Evolutionary conservation across 2,797 vertebrate genomes (phyloP).

Genomic region (Megalops cyprinoides): DNA sequence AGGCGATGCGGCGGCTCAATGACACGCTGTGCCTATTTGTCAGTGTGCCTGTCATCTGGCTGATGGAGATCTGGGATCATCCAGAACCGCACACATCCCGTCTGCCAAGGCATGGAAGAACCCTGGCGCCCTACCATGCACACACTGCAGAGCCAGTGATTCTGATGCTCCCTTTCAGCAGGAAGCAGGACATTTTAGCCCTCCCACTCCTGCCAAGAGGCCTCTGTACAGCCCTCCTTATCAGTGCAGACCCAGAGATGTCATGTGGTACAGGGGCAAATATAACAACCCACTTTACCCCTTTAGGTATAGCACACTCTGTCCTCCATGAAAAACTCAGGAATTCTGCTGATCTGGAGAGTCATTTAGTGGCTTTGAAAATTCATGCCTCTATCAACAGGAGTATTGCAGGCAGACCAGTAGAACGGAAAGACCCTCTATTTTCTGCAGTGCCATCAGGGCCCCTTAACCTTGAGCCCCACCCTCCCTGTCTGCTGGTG

Average conservation of each 20-base stretch:
- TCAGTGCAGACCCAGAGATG: not conserved
- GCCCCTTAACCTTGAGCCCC: not conserved
- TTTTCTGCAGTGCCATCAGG: not conserved
- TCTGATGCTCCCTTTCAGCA: not conserved
- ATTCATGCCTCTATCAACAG: conserved; percentile 8
- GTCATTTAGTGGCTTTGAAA: not conserved
- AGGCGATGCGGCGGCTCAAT: not conserved
- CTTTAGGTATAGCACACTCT: not conserved
- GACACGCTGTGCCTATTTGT: not conserved
- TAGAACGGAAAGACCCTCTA: not conserved
- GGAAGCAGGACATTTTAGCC: not conserved
- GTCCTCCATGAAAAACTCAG: conserved; percentile 10
- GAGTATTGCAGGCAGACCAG: not conserved
- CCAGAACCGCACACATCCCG: not conserved
- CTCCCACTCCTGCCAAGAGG: not conserved
- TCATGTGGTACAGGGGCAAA: too few relatives aligned
- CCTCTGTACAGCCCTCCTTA: not conserved
- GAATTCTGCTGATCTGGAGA: not conserved
- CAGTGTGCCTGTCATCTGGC: not conserved
- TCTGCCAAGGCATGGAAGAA: not conserved
- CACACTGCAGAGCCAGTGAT: not conserved
- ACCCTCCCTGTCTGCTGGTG: not conserved
- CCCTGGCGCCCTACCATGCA: not conserved
- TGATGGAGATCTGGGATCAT: not conserved
- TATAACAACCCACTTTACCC: not conserved